Base-by-base conservation (phyloP, 2,888 invertebrate species). In the Polydrusus pterygomalis region DNA sequence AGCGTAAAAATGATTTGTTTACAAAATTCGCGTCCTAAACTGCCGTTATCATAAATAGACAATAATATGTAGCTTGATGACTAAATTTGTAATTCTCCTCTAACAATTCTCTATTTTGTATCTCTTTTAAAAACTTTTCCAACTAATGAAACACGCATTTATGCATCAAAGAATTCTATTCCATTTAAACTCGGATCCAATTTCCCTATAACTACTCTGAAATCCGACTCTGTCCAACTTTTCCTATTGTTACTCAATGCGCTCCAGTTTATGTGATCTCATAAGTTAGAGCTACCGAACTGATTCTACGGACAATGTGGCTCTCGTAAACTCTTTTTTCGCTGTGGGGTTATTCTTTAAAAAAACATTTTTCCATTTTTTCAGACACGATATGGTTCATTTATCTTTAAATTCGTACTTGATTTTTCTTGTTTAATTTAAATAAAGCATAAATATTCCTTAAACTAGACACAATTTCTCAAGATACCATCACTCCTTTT, bases 241-340 rank as follows among this genome's bases (percentile, higher is more conserved):
- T 70, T 70, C 51, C 70, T 62, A 70, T 70, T 70, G 49, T 63
- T 70, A 63, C 70, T 60, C 70, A 70, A 63, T 62, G 63, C 63
- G 70, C 62, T 25, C 68, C 68, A 68, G 68, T 70, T 70, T 70
- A 45, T 60, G 67, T 51, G 70, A 68, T 68, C 68, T 56, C 68
- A 56, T 68, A 68, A 68, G 68, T 68, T 68, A 68, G 38, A 54
- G 68, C 56, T 43, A 68, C 54, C 40, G 68, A 68, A 54, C 68
- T 68, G 68, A 54, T 51, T 68, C 51, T 68, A 68, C 54, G 68
- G 68, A 68, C 68, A 68, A 68, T 68, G 68, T 68, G 68, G 68
- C 68, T 68, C 47, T 63, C 63, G 63, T 47, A 47, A 45, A 63
- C 25, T 13, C 63, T 63, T 47, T 47, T 45, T 63, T 47, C 54